Base-by-base conservation (phyloP, 2,888 invertebrate genomes). In the Nematopogon swammerdamellus region DNA sequence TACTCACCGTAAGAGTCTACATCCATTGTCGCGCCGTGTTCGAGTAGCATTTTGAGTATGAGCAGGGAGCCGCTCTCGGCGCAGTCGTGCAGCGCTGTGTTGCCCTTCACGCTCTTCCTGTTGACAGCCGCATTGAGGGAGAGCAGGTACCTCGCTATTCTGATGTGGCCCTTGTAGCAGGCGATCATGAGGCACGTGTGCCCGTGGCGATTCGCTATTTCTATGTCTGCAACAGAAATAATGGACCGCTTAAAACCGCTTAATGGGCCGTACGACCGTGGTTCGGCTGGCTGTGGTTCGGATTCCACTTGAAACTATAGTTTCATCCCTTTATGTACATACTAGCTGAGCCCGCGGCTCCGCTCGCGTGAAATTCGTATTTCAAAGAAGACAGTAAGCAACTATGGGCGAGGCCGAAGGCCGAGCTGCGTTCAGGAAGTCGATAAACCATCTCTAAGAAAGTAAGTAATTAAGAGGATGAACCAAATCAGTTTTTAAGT, bases 131-230 rank as follows among this genome's bases (percentile, higher is more conserved):
- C 97, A 61, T 91, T 91, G 45, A 92, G 75, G 16, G 88, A 85
- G 10, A 97, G 82, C 50, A 97, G 82, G 76, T 91, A 97, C 63
- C 90, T 89, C 49, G 95, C 95, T 65, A 97, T 96, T 63, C 87
- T 85, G 57, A 88, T 86, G 75, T 97, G 96, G 49, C 95, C 94
- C 70, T 96, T 95, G 76, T 95, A 97, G 72, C 96, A 97, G 46
- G 97, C 94, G 54, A 98, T 98, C 97, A 98, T 98, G 29, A 98
- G 82, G 65, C 97, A 97, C 14, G 97, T 97, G 77, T 98, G 97
- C 1, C 94, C 95, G 68, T 95, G 94, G 54, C 94, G 85, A 69
- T 98, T 98, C 18, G 96, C 94, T 65, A 96, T 89, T 81, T 97
- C 97, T 67, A 97, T 91, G 73, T 97, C 95, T 84, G 84, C 2